phyloP scores from a whole-genome alignment of 2,113 vertebrate species.

The Phyllostomus hastatus region DNA sequence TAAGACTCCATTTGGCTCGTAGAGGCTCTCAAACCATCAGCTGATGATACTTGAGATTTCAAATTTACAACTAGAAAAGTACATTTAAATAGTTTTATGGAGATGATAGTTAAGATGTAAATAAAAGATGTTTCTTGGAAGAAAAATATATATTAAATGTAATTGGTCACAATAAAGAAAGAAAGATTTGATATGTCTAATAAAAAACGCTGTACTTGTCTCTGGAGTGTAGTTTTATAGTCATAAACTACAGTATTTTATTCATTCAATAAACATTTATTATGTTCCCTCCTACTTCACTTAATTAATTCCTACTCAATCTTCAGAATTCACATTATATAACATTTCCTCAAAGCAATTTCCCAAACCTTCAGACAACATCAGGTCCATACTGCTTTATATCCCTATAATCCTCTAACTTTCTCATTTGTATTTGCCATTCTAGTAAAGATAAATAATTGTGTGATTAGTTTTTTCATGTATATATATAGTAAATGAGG shows the following conservation, averaged over 20 bases:
- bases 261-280: constrained; percentile 21
- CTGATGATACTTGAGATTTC: background rate
- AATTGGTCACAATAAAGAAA: background rate
- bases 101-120: background rate
- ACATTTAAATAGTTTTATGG: background rate
- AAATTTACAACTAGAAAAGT: background rate
- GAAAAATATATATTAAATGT: background rate
- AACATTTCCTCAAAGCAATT: background rate
- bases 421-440: background rate
- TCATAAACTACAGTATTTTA: background rate
- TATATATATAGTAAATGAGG: background rate
- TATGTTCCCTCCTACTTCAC: background rate
- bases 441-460: background rate
- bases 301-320: background rate
- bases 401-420: background rate
- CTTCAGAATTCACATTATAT: background rate
- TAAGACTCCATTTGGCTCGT: background rate
- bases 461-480: background rate
- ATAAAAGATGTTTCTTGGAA: background rate
- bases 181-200: background rate
- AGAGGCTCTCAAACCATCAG: background rate
- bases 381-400: background rate
- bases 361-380: background rate
- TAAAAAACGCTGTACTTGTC: constrained; percentile 12
- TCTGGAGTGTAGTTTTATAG: background rate